Evolutionary conservation across 2,113 vertebrate species (phyloP), one percentile per base, ranked within the genome.

Genomic region (Poeciliopsis occidentalis): DNA sequence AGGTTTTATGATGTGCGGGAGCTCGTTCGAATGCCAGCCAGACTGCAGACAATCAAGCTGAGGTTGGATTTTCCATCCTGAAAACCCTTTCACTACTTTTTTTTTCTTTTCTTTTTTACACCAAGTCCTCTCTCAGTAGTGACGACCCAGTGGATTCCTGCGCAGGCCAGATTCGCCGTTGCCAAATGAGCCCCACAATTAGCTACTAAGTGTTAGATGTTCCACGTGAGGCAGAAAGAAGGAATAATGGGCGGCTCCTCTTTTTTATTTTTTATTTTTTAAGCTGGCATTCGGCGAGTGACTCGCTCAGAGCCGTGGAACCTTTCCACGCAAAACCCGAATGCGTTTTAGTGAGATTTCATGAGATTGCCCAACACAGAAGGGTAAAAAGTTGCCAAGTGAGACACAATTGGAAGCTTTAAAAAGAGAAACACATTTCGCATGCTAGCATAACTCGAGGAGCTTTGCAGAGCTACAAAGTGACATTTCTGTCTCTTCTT

Each of bases 181-280:
- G 71, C 44, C 69, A 86, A 80, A 69, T 74, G 70, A 80, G 80
- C 75, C 78, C 75, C 22, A 75, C 82, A 83, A 88, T 91, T 88
- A 78, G 30, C 74, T 68, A 44, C 64, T 37, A 69, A 76, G 3
- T 19, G 77, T 83, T 57, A 73, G 60, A 68, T 63, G n/a, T 76
- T 69, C 81, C 68, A 0, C 60, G 69, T 61, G 47, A 1, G 39
- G 31, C 24, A 47, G 3, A 64, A 57, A n/a, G 5, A 57, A n/a
- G 5, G 3, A 27, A 39, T 7, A 86, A 24, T 64, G 39, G 39
- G 57, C 88, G 27, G 79, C 60, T 19, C 44, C 17, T 24, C 19
- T 15, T 51, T 37, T 37, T 32, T 32, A 6, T 6, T 31, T 6
- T 31, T 32, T 32, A 7, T 7, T 29, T 32, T 32, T 47, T 31